Conservation (phyloP, 2,888 invertebrate species). For the Agrotis segetum region DNA sequence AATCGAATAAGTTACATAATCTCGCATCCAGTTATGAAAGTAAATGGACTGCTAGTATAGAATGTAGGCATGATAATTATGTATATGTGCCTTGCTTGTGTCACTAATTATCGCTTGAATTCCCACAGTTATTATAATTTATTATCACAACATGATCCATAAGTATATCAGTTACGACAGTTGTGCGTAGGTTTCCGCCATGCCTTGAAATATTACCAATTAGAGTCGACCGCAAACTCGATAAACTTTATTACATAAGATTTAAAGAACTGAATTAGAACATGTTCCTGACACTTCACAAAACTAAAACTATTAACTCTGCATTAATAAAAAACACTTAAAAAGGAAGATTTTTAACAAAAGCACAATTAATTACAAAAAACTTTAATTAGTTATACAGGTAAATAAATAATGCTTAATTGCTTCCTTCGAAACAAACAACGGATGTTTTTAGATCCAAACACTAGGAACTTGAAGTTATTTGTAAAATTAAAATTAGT, state of each 20-base stretch:
- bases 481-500: constrained; percentile 33
- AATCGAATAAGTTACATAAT: constrained; percentile 31
- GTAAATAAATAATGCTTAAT: neutral
- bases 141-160: constrained; percentile 7
- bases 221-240: neutral
- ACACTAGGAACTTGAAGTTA: constrained; percentile 13
- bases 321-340: neutral
- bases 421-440: constrained; percentile 7
- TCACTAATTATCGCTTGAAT: constrained; percentile 20
- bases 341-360: too few relatives aligned
- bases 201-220: constrained; percentile 2
- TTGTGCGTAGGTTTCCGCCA: constrained; percentile 14
- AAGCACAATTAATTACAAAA: too few relatives aligned
- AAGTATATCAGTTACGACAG: constrained; percentile 11
- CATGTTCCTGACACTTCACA: neutral
- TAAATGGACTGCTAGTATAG: constrained; percentile 1
- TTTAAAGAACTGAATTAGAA: neutral
- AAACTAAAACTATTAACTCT: neutral
- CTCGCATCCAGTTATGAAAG: constrained; percentile 24
- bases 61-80: constrained; percentile 3
- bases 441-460: constrained; percentile 19
- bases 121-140: constrained; percentile 16
- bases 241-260: neutral
- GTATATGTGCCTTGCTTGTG: neutral
- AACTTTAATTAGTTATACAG: too few relatives aligned